Evolutionary conservation across 2,113 vertebrate genomes (phyloP), one percentile per base, ranked within the genome.

Genomic region (Oreochromis tanganicae): DNA sequence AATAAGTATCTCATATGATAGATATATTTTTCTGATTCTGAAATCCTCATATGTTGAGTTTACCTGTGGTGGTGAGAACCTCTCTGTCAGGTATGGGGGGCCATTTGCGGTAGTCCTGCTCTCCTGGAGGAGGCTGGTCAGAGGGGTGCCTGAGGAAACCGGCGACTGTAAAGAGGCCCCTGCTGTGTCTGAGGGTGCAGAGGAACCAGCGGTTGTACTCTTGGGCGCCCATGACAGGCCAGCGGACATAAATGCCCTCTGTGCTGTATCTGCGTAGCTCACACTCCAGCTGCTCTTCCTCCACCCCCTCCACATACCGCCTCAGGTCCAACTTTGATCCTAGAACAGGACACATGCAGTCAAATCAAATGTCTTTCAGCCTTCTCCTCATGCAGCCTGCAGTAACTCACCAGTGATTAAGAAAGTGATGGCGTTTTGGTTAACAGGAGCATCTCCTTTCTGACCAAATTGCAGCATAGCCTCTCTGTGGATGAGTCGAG

Each of bases 381-480:
- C 27, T 59, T 11, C 43, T n/a, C 3, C 0, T 12, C 27, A 21
- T 41, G 4, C 7, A 17, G 38, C 5, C 6, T 7, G 2, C 9
- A 55, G 29, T 16, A 19, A 41, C 91, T 92, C 55, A 97, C 97
- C 88, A 3, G 90, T 94, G 54, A 96, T 80, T 68, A 96, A 89
- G 87, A 97, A 97, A 2, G 96, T 97, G 78, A 97, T 79, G 13
- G 63, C 75, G 2, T 91, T 16, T 3, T 94, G 94, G 78, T 96
- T 87, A 24, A 95, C 43, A 16, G 95, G 89, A 41, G 55, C 4
- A 56, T 96, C 95, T 80, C 91, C 95, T 10, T n/a, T 59, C 16
- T 91, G 82, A 14, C 96, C 96, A 88, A 97, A 97, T 88, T 96
- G 97, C 87, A 97, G 88, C 82, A 91, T 73, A 5, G 93, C 95